phyloP scores from a whole-genome alignment of 2,888 invertebrate species.

The Camponotus fellah region DNA sequence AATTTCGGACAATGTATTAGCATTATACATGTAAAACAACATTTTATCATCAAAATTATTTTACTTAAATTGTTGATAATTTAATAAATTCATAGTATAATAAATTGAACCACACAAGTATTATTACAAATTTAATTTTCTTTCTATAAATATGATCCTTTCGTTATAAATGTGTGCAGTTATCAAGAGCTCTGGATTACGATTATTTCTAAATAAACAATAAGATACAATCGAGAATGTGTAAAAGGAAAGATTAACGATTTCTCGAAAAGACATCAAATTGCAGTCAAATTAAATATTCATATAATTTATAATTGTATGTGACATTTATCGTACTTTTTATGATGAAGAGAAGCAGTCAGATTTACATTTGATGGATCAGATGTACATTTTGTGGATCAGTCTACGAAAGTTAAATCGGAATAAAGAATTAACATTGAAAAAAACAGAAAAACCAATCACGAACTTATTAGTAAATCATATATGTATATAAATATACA shows the following conservation, averaged over 20 bases:
- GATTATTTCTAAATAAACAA: not conserved
- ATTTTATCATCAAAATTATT: not conserved
- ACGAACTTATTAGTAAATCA: too few species aligned
- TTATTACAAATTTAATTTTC: not conserved
- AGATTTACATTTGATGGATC: not conserved
- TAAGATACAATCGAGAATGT: not conserved
- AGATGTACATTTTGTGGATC: not conserved
- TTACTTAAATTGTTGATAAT: not conserved
- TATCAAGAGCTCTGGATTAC: not conserved
- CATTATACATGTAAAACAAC: not conserved
- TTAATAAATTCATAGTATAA: not conserved
- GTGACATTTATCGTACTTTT: conserved; percentile 1
- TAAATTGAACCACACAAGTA: not conserved
- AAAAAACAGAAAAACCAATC: not conserved
- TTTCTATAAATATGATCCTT: not conserved
- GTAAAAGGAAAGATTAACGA: conserved; percentile 13
- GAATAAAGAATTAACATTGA: not conserved
- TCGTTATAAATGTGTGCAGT: not conserved
- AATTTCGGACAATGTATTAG: not conserved
- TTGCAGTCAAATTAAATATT: not conserved
- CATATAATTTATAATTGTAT: not conserved
- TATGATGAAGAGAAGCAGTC: not conserved
- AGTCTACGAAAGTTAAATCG: not conserved
- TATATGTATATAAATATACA: too few species aligned
- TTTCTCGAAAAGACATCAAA: not conserved